Base-by-base conservation (phyloP, 2,797 vertebrate species). In the Hozukius guyotensis region DNA sequence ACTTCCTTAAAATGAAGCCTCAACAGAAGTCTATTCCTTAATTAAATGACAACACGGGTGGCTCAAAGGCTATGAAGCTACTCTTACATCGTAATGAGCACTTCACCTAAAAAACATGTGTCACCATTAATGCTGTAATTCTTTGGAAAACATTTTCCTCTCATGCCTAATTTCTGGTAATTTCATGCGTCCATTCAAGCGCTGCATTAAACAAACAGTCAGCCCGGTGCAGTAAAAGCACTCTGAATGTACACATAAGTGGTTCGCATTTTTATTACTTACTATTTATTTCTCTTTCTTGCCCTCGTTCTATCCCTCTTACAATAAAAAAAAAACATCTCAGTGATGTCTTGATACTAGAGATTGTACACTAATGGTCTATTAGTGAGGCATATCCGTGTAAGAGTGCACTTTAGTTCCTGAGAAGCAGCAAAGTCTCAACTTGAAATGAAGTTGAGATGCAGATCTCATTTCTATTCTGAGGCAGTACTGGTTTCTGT, bases 381-480 rank as follows among this genome's bases (percentile, higher is more conserved):
- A 61, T 80, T 73, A 82, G 34, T n/a, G n/a, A 69, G 53, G 9
- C 59, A 25, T 62, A 22, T 81, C 25, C 31, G 27, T 14, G 20
- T 42, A 55, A 63, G 55, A 24, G 27, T 67, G 59, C 38, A n/a
- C 61, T 42, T 75, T 31, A 80, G n/a, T 74, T 63, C 22, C 57
- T 25, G 8, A 82, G 70, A 80, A 72, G 12, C 20, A 53, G 49
- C 49, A 22, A n/a, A 22, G 49, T 9, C 46, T 49, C 16, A 20
- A 49, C 18, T 53, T 11, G 49, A 53, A 53, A 53, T n/a, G 49
- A 53, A 22, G 71, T 18, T 27, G 24, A 83, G 75, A 84, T 24
- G 52, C 57, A 57, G 16, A 80, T 81, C 22, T 70, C 75, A 76
- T 86, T 83, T 76, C 72, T 75, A 75, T 87, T 77, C 65, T 29